Evolutionary conservation across 2,888 invertebrate species (phyloP).

Genomic region (Liodrosophila aerea): DNA sequence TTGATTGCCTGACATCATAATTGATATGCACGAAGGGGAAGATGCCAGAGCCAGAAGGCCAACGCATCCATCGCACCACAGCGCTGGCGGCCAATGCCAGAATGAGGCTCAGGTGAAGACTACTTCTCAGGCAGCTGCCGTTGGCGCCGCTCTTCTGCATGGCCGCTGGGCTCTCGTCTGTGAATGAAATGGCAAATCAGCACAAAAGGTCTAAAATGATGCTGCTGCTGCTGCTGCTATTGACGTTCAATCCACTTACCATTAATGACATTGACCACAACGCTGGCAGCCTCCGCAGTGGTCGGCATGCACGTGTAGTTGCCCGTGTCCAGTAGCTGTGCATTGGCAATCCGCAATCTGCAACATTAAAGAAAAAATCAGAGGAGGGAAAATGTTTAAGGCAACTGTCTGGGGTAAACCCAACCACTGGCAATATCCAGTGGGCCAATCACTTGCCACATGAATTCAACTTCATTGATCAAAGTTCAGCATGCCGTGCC

Average conservation of each 20-base stretch:
- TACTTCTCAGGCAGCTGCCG: constrained; percentile 32
- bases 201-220: constrained; percentile 3
- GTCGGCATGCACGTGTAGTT: constrained; percentile 95
- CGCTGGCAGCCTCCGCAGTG: constrained; percentile 91
- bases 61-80: constrained; percentile 63
- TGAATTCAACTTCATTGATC: constrained; percentile 69
- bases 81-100: constrained; percentile 59
- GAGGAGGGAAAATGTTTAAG: constrained; percentile 20
- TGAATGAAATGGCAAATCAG: constrained; percentile 6
- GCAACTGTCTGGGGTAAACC: background rate
- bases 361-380: constrained; percentile 49
- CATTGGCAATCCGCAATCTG: constrained; percentile 88
- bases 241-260: constrained; percentile 84
- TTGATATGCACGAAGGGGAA: constrained; percentile 66
- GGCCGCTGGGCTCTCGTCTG: constrained; percentile 80
- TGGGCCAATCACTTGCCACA: constrained; percentile 51
- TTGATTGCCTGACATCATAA: constrained; percentile 51
- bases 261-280: constrained; percentile 94
- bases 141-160: constrained; percentile 77
- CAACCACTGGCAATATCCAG: constrained; percentile 13
- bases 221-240: constrained; percentile 13
- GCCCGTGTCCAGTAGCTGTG: constrained; percentile 90
- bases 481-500: constrained; percentile 55
- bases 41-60: constrained; percentile 19
- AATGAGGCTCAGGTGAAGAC: constrained; percentile 39